A percentile compares a stretch with the other conserved stretches of the same genome.
Evolutionary conservation across 2,888 invertebrate genomes (phyloP).

Genomic region (Rhamnusium bicolor): DNA sequence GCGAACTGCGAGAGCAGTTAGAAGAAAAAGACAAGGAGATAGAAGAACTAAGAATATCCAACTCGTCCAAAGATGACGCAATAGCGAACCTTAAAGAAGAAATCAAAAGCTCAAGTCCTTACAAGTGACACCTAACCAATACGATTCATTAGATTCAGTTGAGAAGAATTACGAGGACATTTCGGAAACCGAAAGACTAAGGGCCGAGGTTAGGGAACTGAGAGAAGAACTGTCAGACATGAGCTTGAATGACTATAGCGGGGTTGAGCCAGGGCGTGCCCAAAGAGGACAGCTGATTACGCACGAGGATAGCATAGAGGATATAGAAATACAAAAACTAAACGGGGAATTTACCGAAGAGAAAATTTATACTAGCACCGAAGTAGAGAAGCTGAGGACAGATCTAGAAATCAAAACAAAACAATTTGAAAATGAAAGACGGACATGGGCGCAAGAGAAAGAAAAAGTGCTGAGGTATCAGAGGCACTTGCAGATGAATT

Average conservation of each 20-base stretch:
- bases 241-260: constrained; percentile 77
- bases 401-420: constrained; percentile 77
- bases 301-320: constrained; percentile 72
- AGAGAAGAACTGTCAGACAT: constrained; percentile 80
- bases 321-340: constrained; percentile 75
- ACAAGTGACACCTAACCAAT: constrained; percentile 54
- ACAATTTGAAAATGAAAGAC: constrained; percentile 83
- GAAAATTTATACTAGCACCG: constrained; percentile 53
- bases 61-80: constrained; percentile 72
- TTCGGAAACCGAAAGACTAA: constrained; percentile 73
- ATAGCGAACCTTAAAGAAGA: constrained; percentile 66
- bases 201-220: constrained; percentile 78
- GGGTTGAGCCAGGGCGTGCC: constrained; percentile 78
- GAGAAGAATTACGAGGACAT: constrained; percentile 54
- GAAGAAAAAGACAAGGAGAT: constrained; percentile 76
- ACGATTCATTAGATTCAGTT: constrained; percentile 71
- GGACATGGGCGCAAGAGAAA: constrained; percentile 89
- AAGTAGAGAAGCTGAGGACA: constrained; percentile 75
- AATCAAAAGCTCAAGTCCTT: constrained; percentile 71
- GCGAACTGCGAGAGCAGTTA: constrained; percentile 76
- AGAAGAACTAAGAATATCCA: constrained; percentile 72
- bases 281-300: constrained; percentile 69
- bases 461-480: constrained; percentile 88
- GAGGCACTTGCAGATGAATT: constrained; percentile 88
- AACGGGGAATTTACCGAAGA: constrained; percentile 73